Conservation (phyloP, 2,113 vertebrate genomes). For the Eonycteris spelaea region DNA sequence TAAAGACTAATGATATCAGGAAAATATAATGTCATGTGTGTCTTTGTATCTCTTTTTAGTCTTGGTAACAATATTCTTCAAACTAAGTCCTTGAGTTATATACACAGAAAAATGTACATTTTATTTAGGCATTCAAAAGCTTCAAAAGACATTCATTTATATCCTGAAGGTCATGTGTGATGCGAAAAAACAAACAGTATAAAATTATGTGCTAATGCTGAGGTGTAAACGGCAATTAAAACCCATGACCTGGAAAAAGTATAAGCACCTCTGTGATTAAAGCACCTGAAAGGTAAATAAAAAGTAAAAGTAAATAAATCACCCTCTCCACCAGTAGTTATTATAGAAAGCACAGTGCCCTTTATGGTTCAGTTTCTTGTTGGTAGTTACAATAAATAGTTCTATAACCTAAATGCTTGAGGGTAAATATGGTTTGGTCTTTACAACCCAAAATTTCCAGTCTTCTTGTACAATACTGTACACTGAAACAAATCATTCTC, state of each 20-base stretch:
- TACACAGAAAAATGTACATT: not conserved
- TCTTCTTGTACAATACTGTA: not conserved
- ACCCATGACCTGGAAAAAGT: slow-evolving; percentile 32
- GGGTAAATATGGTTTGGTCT: not conserved
- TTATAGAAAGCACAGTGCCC: not conserved
- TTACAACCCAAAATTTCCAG: not conserved
- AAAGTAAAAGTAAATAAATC: not conserved
- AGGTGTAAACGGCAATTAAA: slow-evolving; percentile 32
- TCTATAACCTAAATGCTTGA: not conserved
- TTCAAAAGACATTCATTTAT: not conserved
- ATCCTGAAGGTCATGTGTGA: slow-evolving; percentile 11
- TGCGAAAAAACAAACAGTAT: not conserved
- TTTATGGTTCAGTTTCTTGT: not conserved
- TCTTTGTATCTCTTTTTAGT: not conserved
- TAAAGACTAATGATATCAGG: not conserved
- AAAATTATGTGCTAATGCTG: slow-evolving; percentile 44
- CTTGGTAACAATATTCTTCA: not conserved
- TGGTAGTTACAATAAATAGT: not conserved
- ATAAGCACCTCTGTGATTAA: not conserved
- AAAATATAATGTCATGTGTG: not conserved
- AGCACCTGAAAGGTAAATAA: not conserved
- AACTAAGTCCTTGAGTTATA: not conserved
- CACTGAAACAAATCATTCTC: not conserved
- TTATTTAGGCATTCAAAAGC: not conserved
- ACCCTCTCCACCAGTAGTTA: not conserved